Base-by-base conservation (phyloP, 2,113 vertebrate species). In the Aleadryas rufinucha region DNA sequence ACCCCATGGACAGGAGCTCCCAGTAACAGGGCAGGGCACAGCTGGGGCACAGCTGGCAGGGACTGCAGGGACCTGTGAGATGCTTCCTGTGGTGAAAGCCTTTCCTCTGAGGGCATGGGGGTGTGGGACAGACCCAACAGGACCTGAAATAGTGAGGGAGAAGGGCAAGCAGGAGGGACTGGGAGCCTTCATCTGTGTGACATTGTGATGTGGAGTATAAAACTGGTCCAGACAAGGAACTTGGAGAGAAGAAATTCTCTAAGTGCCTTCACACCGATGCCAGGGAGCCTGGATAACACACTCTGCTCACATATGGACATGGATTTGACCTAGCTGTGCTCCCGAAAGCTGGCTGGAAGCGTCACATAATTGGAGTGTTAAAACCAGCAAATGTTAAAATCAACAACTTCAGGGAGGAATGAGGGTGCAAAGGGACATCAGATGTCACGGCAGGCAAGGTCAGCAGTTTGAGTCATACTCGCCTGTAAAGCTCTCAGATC, bases 371-470 rank as follows among this genome's bases (percentile, higher is more conserved):
- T 61, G 41, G 35, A 90, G 72, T 77, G 59, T 65, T 86, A 88
- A 80, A 95, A 68, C 76, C 86, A 88, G 79, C 44, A 90, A 24
- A 64, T 83, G 79, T 14, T 92, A 52, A 91, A 85, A 71, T 44
- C 79, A 88, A 68, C 75, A 77, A 30, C 45, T 94, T 61, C 14
- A 37, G n/a, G 71, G 31, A 74, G 16, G 76, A 89, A 86, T 3
- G 71, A 90, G 91, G 86, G 66, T 0, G 1, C 83, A 56, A 72
- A 90, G 50, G 41, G 66, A 83, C 66, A 76, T 7, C 44, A 78
- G 77, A 65, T 65, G 84, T 81, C 80, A 89, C 0, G 4, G 61
- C 26, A 24, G 68, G 45, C 84, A 90, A 77, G 79, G 91, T 63
- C 89, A 89, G 54, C 71, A 66, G 41, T 72, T 37, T 77, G 84